Evolutionary conservation across 2,113 vertebrate genomes (phyloP).

Genomic region (Rana temporaria): DNA sequence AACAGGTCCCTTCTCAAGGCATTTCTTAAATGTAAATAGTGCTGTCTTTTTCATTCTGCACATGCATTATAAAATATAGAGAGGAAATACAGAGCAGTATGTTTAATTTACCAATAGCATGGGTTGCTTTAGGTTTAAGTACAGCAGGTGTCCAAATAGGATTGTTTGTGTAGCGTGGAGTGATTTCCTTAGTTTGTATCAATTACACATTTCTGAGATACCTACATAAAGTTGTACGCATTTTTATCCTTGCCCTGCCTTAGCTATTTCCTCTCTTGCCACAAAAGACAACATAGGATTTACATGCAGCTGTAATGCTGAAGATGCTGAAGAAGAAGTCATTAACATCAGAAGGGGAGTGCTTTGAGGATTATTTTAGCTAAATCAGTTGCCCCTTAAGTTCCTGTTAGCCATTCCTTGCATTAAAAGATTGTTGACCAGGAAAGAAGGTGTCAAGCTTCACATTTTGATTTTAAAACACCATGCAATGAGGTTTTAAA

Average conservation of each 20-base stretch:
- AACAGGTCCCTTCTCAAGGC: neutral
- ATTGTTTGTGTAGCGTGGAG: constrained; percentile 36
- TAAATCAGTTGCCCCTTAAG: neutral
- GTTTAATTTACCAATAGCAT: constrained; percentile 37
- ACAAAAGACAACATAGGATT: constrained; percentile 48
- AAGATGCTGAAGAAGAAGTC: constrained; percentile 16
- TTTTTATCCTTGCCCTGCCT: constrained; percentile 45
- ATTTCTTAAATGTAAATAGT: constrained; percentile 25
- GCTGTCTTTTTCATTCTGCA: neutral
- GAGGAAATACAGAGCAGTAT: constrained; percentile 31
- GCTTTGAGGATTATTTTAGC: neutral
- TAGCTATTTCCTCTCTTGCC: constrained; percentile 41
- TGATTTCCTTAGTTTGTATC: constrained; percentile 50
- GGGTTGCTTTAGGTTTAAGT: constrained; percentile 27
- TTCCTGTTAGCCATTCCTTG: neutral
- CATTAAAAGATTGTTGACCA: neutral
- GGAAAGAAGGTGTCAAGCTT: neutral
- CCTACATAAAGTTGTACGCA: constrained; percentile 37
- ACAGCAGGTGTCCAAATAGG: constrained; percentile 47
- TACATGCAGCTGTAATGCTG: constrained; percentile 30
- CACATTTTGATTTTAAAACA: neutral
- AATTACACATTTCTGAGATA: constrained; percentile 55
- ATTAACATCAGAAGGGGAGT: constrained; percentile 33
- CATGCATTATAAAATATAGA: neutral
- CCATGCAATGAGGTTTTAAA: too few species aligned